Evolutionary conservation across 1,140 invertebrate species (phyloP).

Genomic region (Cydia amplana): DNA sequence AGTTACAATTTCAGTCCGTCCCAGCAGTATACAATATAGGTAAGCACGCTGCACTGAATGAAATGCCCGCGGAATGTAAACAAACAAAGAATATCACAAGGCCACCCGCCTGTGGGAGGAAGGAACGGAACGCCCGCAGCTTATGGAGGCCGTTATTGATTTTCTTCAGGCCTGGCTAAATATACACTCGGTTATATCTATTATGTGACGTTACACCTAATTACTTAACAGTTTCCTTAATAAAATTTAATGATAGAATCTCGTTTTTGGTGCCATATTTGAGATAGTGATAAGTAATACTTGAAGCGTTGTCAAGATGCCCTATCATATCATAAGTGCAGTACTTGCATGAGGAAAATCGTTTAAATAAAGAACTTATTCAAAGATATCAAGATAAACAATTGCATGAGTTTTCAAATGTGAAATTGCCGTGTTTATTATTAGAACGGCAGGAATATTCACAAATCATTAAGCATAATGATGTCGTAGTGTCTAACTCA

Average conservation of each 20-base stretch:
- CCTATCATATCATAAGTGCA: too few relatives aligned
- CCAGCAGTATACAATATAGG: conserved; percentile 16
- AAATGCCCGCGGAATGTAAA: conserved; percentile 60
- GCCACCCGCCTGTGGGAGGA: conserved; percentile 31
- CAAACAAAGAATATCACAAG: conserved; percentile 43
- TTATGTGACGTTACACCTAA: conserved; percentile 27
- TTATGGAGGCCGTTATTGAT: conserved; percentile 49
- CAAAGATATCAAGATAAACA: too few relatives aligned
- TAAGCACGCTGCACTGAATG: conserved; percentile 53
- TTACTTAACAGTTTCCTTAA: conserved; percentile 25
- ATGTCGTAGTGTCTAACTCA: not conserved
- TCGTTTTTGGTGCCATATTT: not conserved
- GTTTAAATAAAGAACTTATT: too few relatives aligned
- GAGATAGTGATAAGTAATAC: not conserved
- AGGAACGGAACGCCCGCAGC: conserved; percentile 36
- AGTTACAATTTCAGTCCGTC: not conserved
- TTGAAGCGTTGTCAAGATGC: too few relatives aligned
- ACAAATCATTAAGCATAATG: not conserved
- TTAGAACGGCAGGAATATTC: too few relatives aligned
- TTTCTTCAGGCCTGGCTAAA: conserved; percentile 44
- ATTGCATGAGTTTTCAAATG: too few relatives aligned
- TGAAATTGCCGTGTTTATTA: too few relatives aligned
- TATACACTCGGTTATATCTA: conserved; percentile 37
- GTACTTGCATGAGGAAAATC: too few relatives aligned
- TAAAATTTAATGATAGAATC: not conserved